Percentiles rank a stretch among this genome's conserved stretches.
These are phyloP conservation scores for Engraulis encrasicolus DNA, from an alignment of 2,113 vertebrate species.

Conservation along the genomic window DNA sequence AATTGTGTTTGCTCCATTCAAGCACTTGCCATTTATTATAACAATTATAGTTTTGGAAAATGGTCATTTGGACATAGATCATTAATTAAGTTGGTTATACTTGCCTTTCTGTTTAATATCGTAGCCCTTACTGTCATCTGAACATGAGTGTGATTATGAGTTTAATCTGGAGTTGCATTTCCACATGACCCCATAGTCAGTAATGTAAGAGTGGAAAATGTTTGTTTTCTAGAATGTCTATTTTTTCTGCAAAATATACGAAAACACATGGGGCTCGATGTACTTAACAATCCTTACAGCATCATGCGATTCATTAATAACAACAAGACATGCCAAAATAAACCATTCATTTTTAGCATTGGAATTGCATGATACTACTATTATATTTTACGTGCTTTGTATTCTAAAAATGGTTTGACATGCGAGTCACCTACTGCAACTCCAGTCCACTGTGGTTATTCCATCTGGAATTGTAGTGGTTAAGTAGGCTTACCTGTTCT, in stretches of 20 bases:
- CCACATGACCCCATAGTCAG: neutral
- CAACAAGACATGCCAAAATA: neutral
- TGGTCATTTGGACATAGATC: neutral
- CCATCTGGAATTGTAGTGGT: neutral
- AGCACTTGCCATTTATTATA: neutral
- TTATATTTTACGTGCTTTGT: neutral
- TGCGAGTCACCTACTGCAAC: neutral
- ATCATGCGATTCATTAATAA: neutral
- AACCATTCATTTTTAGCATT: neutral
- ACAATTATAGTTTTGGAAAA: neutral
- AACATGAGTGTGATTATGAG: neutral
- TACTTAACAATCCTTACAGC: neutral
- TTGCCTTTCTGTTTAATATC: neutral
- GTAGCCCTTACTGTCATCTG: neutral
- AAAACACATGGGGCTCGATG: neutral
- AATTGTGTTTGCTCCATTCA: neutral
- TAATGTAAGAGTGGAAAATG: neutral
- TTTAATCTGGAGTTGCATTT: neutral
- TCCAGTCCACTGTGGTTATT: neutral
- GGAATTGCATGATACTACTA: no score
- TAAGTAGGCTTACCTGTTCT: neutral
- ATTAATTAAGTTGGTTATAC: neutral
- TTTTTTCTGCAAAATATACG: neutral
- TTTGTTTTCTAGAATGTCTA: neutral
- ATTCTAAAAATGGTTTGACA: neutral